A percentile compares a stretch with the other conserved stretches of the same genome.
Evolutionary conservation across 1,140 invertebrate genomes (phyloP).

Genomic region (Gonioctena quinquepunctata): DNA sequence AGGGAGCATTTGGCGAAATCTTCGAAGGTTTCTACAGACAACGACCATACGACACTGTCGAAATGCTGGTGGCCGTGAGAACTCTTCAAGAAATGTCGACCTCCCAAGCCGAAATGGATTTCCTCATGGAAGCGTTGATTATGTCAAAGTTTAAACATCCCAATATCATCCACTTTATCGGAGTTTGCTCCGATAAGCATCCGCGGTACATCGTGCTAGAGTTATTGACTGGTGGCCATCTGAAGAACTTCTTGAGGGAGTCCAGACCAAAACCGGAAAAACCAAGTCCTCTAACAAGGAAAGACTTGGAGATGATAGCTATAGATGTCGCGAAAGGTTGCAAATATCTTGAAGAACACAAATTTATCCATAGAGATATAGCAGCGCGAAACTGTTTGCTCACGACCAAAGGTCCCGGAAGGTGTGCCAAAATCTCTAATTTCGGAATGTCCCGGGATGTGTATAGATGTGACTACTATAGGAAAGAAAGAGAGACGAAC

Average conservation of each 20-base stretch:
- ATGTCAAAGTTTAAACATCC: constrained; percentile 98
- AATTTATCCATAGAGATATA: constrained; percentile 98
- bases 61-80: constrained; percentile 92
- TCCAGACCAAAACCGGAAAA: constrained; percentile 84
- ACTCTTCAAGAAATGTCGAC: constrained; percentile 89
- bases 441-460: constrained; percentile 98
- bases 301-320: constrained; percentile 87
- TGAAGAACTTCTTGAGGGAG: constrained; percentile 93
- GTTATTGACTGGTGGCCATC: constrained; percentile 90
- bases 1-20: constrained; percentile 97
- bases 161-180: constrained; percentile 96
- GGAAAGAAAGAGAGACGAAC: no score
- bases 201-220: constrained; percentile 95
- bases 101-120: constrained; percentile 91
- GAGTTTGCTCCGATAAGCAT: constrained; percentile 94
- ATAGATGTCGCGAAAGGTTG: constrained; percentile 94
- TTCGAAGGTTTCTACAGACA: constrained; percentile 90
- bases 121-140: constrained; percentile 96
- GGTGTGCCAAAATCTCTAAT: constrained; percentile 96
- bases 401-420: constrained; percentile 82
- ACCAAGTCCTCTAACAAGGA: constrained; percentile 80
- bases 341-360: constrained; percentile 92
- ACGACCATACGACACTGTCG: constrained; percentile 73
- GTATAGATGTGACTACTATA: constrained; percentile 68
- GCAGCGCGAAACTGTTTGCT: constrained; percentile 96